Base-by-base conservation (phyloP, 1,140 invertebrate species). In the Drosophila melanogaster region DNA sequence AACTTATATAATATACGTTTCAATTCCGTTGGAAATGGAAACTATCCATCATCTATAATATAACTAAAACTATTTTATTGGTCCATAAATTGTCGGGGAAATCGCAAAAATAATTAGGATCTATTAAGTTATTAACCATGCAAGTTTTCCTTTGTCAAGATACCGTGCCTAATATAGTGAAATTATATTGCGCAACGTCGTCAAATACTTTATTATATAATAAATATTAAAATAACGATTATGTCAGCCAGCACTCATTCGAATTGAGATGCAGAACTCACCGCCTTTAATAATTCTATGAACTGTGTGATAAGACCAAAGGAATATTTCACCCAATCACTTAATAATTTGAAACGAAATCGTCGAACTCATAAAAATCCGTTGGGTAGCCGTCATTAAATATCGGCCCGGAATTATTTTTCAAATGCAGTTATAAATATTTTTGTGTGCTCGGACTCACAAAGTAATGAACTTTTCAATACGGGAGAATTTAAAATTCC, bases 401-500 rank as follows among this genome's bases (percentile, higher is more conserved):
- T 67, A 57, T 70, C 55, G 57, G 41, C 49, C 38, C 37, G 15
- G 53, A 58, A 70, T 70, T 57, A 77, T 58, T 70, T 69, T 58
- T 65, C 49, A 41, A 58, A 58, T 73, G 56, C 54, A 74, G 51
- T 53, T 69, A 54, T 38, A 46, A 66, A 49, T 69, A 67, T 47
- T 38, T 40, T 41, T 40, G 50, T 51, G 51, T 77, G 49, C 41
- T 24, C 4, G 40, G 73, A 56, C 67, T 56, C 62, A 61, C 62
- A 61, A 77, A 61, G 65, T 77, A 77, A 83, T 83, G 66, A 76
- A 69, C 79, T 83, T 72, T 83, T 79, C 69, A 86, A 67, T 74
- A 76, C 65, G 49, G 69, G 55, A 61, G 62, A 78, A 70, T 49
- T 72, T 73, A 51, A 83, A 59, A 76, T 76, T 81, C 66, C 50